A percentile compares a stretch with the other conserved stretches of the same genome.
phyloP scores from a whole-genome alignment of 2,888 invertebrate species.

The Latrodectus hesperus region DNA sequence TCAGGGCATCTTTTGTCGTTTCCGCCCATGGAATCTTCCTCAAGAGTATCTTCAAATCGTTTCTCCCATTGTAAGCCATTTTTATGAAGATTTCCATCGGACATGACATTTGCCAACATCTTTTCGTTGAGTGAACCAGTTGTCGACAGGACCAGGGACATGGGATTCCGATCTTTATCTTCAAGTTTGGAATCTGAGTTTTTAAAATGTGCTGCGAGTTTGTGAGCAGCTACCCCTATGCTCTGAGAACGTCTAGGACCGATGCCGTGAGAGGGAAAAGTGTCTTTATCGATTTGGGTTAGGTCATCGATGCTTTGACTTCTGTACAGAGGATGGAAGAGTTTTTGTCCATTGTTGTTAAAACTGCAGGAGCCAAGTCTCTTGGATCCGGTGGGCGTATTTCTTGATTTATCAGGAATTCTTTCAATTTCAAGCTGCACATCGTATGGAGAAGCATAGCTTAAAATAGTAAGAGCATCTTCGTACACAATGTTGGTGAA shows the following conservation, averaged over 20 bases:
- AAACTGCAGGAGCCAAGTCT: constrained; percentile 74
- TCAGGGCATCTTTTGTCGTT: background rate
- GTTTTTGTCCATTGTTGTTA: constrained; percentile 50
- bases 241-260: constrained; percentile 60
- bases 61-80: constrained; percentile 53
- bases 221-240: constrained; percentile 56
- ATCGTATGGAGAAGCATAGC: constrained; percentile 93
- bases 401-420: constrained; percentile 75
- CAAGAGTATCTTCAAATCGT: constrained; percentile 60
- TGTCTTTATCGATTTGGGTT: constrained; percentile 84
- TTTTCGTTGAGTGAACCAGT: constrained; percentile 68
- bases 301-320: constrained; percentile 76
- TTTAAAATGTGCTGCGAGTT: constrained; percentile 46
- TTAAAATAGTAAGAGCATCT: constrained; percentile 90
- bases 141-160: constrained; percentile 28
- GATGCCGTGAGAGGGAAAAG: constrained; percentile 34
- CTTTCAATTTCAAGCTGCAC: constrained; percentile 85
- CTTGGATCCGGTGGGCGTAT: constrained; percentile 71
- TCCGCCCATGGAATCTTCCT: constrained; percentile 8
- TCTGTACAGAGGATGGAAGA: constrained; percentile 84
- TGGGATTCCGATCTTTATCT: constrained; percentile 2
- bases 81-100: constrained; percentile 27
- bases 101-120: constrained; percentile 66
- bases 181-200: constrained; percentile 26
- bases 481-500: constrained; percentile 92